Base-by-base conservation (phyloP, 2,113 vertebrate genomes). In the Acanthisitta chloris region DNA sequence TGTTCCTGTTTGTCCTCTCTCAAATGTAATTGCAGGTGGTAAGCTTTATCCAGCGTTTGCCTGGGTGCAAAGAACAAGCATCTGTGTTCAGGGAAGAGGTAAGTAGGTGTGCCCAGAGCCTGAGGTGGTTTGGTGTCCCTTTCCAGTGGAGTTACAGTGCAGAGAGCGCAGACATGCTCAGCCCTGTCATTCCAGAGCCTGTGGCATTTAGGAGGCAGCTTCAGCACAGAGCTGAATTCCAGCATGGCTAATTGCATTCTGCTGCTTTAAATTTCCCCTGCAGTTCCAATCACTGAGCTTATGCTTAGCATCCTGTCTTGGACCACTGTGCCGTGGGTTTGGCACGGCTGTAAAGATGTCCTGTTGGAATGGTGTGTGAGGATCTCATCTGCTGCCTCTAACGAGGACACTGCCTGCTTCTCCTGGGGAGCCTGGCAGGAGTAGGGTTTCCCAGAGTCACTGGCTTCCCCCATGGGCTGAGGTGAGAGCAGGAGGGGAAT, bases 1-100 rank as follows among this genome's bases (percentile, higher is more conserved):
- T 20, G 5, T 46, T 17, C 10, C 0, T 43, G 4, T 88, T 92
- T 85, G 12, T 82, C 34, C 81, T 82, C 70, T 92, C 49, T 48
- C 26, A 5, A 16, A 8, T 72, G 34, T 77, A 6, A 36, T 86
- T 67, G 49, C 91, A 99, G 99, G 99, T 99, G 91, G 98, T 98
- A 25, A 86, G 91, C 94, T 99, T 99, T 83, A 97, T 99, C 38
- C 98, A 98, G 96, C 98, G 98, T 55, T 95, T 99, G 3, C 99
- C 99, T 24, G 99, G 99, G 21, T 99, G 99, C 96, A 99, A 98
- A 94, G 99, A 99, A 40, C 98, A 99, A 48, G 98, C 98, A 1
- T 95, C 98, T 21, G 98, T 98, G 15, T 99, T 99, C 98, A 99
- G 98, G 96, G 99, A 99, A 24, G 99, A 99, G 98, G 99, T 99